Evolutionary conservation across 2,797 vertebrate genomes (phyloP).

Genomic region (Thaleichthys pacificus): DNA sequence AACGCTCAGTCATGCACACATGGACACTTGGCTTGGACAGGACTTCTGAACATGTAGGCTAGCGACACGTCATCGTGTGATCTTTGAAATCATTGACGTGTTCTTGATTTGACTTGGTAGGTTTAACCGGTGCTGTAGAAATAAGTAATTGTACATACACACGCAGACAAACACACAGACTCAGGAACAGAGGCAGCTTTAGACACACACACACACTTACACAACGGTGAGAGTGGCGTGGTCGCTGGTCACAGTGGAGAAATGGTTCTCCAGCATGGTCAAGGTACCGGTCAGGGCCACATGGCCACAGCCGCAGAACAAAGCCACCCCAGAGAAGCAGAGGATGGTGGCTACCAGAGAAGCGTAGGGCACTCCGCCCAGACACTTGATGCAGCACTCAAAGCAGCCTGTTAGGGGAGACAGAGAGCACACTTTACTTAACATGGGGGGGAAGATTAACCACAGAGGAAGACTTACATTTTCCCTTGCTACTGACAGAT

Average conservation of each 20-base stretch:
- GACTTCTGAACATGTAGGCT: too few relatives aligned
- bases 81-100: too few relatives aligned
- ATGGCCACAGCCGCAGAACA: constrained; percentile 97
- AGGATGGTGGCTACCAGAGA: constrained; percentile 98
- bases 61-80: too few relatives aligned
- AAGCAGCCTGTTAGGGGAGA: constrained; percentile 88
- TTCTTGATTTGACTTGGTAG: too few relatives aligned
- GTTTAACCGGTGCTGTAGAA: not conserved
- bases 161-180: not conserved
- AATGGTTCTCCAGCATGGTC: constrained; percentile 92
- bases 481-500: not conserved
- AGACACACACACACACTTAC: constrained; percentile 1
- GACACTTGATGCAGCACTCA: constrained; percentile 99
- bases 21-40: not conserved
- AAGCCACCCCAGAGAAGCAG: constrained; percentile 93
- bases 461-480: not conserved
- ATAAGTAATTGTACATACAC: not conserved
- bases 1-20: not conserved
- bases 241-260: constrained; percentile 86
- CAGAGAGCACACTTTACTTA: constrained; percentile 34
- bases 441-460: too few relatives aligned
- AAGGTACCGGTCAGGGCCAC: constrained; percentile 92
- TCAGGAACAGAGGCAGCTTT: not conserved
- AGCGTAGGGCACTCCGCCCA: constrained; percentile 97
- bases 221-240: constrained; percentile 78